phyloP scores from a whole-genome alignment of 2,797 vertebrate genomes.

The Steatocranus sp. region DNA sequence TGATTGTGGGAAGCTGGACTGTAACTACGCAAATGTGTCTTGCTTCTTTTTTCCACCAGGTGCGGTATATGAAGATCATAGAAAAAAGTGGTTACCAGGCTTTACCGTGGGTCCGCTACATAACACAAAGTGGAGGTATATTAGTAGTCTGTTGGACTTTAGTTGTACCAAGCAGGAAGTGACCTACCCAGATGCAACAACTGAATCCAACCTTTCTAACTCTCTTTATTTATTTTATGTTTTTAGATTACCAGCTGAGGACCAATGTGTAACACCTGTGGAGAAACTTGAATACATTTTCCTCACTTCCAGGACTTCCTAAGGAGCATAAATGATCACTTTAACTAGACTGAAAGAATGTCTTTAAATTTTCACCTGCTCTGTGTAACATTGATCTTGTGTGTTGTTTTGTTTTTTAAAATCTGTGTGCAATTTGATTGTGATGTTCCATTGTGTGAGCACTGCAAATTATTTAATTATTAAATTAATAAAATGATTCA shows the following conservation, averaged over 20 bases:
- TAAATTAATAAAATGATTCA: not conserved
- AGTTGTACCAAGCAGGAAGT: not conserved
- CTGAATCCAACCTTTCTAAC: not conserved
- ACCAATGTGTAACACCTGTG: conserved; percentile 72
- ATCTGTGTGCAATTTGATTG: conserved; percentile 21
- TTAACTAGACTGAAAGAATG: conserved; percentile 35
- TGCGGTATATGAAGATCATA: conserved; percentile 96
- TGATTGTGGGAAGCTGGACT: not conserved
- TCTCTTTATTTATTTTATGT: not conserved
- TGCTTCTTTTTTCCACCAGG: conserved; percentile 61
- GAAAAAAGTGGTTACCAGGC: conserved; percentile 95
- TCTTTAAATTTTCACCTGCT: conserved; percentile 38
- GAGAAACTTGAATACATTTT: not conserved
- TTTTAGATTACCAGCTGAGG: conserved; percentile 88
- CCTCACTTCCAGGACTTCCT: not conserved
- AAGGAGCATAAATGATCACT: conserved; percentile 19
- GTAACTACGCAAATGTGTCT: not conserved
- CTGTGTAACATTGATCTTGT: conserved; percentile 27
- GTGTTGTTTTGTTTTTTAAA: not conserved
- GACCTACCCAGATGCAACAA: not conserved
- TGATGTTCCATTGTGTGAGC: conserved; percentile 7
- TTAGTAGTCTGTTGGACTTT: not conserved
- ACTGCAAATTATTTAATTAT: conserved; percentile 31
- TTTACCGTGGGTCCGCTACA: conserved; percentile 94
- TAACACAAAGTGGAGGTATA: conserved; percentile 93